A percentile compares a stretch with the other conserved stretches of the same genome.
Evolutionary conservation across 2,113 vertebrate genomes (phyloP).

Genomic region (Pandion haliaetus): DNA sequence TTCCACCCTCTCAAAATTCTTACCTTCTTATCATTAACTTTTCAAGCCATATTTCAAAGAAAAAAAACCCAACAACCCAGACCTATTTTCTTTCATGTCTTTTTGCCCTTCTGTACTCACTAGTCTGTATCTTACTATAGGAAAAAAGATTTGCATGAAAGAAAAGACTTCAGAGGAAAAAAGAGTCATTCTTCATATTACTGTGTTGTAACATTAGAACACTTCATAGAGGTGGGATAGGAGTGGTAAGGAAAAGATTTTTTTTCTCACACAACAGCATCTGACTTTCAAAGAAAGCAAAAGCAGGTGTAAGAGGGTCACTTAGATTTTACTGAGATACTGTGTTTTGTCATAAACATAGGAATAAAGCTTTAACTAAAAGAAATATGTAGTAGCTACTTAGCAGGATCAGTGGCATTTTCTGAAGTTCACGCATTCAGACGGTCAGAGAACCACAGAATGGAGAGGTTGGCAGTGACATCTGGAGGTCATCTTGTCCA

Average conservation of each 20-base stretch:
- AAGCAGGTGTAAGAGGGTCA: background rate
- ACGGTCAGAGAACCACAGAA: background rate
- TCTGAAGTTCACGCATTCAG: background rate
- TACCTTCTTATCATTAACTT: background rate
- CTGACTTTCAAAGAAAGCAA: background rate
- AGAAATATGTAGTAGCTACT: background rate
- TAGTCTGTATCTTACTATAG: background rate
- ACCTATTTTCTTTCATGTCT: background rate
- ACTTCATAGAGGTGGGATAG: background rate
- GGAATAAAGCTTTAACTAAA: background rate
- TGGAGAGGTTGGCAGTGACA: background rate
- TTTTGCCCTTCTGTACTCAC: background rate
- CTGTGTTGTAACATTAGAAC: background rate
- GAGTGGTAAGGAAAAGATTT: background rate
- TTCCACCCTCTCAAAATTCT: background rate
- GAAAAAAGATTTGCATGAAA: background rate
- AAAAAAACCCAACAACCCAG: background rate
- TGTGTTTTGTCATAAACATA: background rate
- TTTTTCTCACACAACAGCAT: background rate
- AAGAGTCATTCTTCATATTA: background rate
- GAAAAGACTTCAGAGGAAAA: background rate
- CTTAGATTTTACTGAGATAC: background rate
- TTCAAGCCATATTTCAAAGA: background rate
- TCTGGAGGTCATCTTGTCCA: background rate
- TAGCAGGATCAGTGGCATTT: background rate